A percentile compares a stretch with the other conserved stretches of the same genome.
Conservation (phyloP, 2,113 vertebrate genomes). For the Oxyruncus cristatus region DNA sequence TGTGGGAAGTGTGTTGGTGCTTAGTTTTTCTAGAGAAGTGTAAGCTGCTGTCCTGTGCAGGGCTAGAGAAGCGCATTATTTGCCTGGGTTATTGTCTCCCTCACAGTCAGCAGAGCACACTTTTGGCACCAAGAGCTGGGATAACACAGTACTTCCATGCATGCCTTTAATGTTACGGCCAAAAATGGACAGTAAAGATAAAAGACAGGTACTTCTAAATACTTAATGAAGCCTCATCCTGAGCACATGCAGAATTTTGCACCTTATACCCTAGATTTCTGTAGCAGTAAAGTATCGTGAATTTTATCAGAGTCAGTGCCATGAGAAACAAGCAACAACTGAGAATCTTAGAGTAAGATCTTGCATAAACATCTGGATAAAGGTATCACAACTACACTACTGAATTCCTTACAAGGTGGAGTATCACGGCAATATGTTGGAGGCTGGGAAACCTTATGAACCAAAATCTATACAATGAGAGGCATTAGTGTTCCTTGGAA, state of each 20-base stretch:
- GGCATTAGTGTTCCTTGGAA: background rate
- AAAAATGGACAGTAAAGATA: background rate
- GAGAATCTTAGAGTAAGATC: background rate
- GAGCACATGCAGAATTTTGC: background rate
- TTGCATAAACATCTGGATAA: background rate
- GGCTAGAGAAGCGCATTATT: background rate
- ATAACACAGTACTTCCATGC: background rate
- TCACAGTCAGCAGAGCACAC: background rate
- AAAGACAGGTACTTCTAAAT: background rate
- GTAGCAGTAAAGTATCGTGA: background rate
- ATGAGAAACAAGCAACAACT: background rate
- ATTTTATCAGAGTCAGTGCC: background rate
- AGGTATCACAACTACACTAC: background rate
- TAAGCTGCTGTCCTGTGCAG: background rate
- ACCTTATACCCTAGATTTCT: background rate
- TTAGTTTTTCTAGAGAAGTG: background rate
- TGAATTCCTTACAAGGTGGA: background rate
- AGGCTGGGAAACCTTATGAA: background rate
- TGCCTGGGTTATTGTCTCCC: background rate
- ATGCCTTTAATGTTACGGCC: background rate
- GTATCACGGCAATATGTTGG: background rate
- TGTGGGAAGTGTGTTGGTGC: background rate
- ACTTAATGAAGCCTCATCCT: background rate
- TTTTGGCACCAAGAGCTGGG: background rate
- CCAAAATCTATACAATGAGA: background rate